Evolutionary conservation across 2,888 invertebrate species (phyloP).

Genomic region (Scaptomyza parva): DNA sequence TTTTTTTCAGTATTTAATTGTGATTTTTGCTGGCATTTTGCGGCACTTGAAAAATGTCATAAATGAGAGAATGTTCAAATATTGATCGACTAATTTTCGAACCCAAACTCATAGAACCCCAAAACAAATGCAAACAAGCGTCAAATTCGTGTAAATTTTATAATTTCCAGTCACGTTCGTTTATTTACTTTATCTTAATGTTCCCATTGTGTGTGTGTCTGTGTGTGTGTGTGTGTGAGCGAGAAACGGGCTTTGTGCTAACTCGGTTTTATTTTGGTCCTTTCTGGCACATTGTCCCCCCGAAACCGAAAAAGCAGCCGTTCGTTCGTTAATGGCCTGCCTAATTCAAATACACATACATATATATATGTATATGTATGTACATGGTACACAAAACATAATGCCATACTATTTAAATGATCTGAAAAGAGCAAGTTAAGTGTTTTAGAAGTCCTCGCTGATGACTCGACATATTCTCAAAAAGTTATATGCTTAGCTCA

Average conservation of each 20-base stretch:
- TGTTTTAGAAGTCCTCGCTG: background rate
- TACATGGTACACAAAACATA: too few species aligned
- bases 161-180: constrained; percentile 70
- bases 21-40: constrained; percentile 11
- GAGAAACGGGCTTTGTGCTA: background rate
- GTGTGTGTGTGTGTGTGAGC: background rate
- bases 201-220: background rate
- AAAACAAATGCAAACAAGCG: constrained; percentile 57
- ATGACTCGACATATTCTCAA: background rate
- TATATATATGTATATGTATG: too few species aligned
- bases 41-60: constrained; percentile 8
- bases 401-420: too few species aligned
- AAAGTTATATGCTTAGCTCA: background rate
- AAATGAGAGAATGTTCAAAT: constrained; percentile 22
- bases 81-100: constrained; percentile 31
- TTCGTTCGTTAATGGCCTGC: too few species aligned
- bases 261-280: background rate
- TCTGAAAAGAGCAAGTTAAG: background rate
- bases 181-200: constrained; percentile 55
- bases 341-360: too few species aligned
- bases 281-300: too few species aligned
- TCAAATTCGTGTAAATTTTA: constrained; percentile 64
- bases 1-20: background rate
- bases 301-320: too few species aligned
- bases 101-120: constrained; percentile 26